Evolutionary conservation across 2,113 vertebrate genomes (phyloP).

Genomic region (Delphinapterus leucas): DNA sequence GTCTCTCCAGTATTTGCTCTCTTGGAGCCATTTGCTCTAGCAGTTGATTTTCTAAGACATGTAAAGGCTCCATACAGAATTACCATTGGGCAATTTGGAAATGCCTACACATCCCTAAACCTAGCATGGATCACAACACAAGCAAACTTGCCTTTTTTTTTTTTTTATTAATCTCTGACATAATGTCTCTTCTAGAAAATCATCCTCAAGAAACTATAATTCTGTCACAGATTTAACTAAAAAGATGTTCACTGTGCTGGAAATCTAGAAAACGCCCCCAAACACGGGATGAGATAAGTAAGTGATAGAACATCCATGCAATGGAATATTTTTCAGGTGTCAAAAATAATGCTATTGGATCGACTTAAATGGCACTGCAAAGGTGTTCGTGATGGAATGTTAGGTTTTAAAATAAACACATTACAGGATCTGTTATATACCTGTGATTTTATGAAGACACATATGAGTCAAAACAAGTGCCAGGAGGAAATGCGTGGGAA

Average conservation of each 20-base stretch:
- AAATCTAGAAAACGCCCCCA: not conserved
- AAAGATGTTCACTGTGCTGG: not conserved
- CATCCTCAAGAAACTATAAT: not conserved
- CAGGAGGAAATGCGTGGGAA: not conserved
- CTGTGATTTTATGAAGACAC: not conserved
- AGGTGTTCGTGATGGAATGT: too few relatives aligned
- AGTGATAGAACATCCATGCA: accelerated
- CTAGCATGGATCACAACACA: too few relatives aligned
- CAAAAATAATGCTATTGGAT: not conserved
- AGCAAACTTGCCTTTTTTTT: not conserved
- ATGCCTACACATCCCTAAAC: too few relatives aligned
- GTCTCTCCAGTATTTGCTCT: accelerated
- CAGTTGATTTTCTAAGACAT: not conserved
- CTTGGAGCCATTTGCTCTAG: too few relatives aligned
- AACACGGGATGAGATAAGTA: accelerated
- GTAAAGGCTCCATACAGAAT: accelerated
- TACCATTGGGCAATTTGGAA: too few relatives aligned
- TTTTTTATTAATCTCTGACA: not conserved
- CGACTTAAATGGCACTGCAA: not conserved
- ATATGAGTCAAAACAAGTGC: too few relatives aligned
- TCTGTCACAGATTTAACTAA: not conserved
- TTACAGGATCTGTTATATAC: too few relatives aligned
- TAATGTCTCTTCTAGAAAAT: not conserved
- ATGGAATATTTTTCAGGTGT: not conserved
- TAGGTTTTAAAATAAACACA: not conserved